phyloP scores from a whole-genome alignment of 1,140 invertebrate species.

The Cydia amplana region DNA sequence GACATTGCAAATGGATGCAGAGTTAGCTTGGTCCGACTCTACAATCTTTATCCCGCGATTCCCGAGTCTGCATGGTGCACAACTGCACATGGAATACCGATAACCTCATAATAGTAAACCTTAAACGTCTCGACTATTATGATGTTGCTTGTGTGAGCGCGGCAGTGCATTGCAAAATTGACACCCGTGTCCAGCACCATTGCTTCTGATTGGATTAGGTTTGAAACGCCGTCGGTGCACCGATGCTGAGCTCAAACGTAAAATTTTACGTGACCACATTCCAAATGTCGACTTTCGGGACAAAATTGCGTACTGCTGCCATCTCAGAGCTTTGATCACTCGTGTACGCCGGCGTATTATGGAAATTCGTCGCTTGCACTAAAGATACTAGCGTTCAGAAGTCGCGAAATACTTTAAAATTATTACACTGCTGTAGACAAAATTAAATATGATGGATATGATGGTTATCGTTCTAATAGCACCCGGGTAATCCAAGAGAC shows the following conservation, averaged over 20 bases:
- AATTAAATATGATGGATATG: background rate
- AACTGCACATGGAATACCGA: background rate
- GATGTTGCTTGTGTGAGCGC: constrained; percentile 28
- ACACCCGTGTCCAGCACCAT: constrained; percentile 65
- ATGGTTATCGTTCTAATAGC: background rate
- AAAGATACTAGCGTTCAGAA: constrained; percentile 36
- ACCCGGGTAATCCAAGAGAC: too few relatives aligned
- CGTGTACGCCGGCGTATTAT: constrained; percentile 56
- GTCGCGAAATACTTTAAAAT: background rate
- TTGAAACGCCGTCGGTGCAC: constrained; percentile 60
- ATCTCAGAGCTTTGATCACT: constrained; percentile 50
- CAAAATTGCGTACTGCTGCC: constrained; percentile 59
- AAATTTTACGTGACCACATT: constrained; percentile 78
- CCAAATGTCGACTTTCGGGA: constrained; percentile 62
- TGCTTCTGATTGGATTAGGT: constrained; percentile 73
- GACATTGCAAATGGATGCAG: too few relatives aligned
- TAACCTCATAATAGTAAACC: constrained; percentile 10
- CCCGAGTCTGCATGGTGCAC: too few relatives aligned
- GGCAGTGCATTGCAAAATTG: constrained; percentile 55
- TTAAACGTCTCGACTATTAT: background rate
- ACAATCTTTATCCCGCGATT: background rate
- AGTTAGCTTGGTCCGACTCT: background rate
- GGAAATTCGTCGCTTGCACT: constrained; percentile 51
- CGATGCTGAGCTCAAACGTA: constrained; percentile 69
- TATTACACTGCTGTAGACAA: background rate